These are phyloP conservation scores for Kradibia gibbosae DNA, from an alignment of 1,140 invertebrate species.

Conservation along the genomic window DNA sequence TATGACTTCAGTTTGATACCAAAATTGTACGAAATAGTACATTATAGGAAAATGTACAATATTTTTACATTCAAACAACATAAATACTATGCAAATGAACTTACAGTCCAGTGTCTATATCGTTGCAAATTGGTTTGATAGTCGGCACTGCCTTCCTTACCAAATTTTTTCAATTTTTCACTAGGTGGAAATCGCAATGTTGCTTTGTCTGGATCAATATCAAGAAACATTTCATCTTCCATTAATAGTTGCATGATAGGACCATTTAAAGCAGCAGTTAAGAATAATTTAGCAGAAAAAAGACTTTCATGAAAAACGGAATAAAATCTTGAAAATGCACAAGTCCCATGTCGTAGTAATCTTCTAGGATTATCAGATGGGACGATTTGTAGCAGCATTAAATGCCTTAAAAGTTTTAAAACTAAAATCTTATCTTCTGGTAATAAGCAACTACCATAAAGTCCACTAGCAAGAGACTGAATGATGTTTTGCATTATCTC, in stretches of 20 bases:
- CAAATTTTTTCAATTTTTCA: constrained; percentile 86
- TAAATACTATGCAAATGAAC: neutral
- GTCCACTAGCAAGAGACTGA: constrained; percentile 83
- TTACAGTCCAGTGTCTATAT: constrained; percentile 83
- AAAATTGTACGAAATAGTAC: too few species aligned
- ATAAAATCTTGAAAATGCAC: constrained; percentile 92
- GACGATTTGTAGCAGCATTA: constrained; percentile 88
- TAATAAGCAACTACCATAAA: constrained; percentile 88
- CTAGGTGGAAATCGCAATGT: constrained; percentile 79
- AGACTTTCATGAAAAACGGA: constrained; percentile 92
- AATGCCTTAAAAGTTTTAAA: constrained; percentile 82
- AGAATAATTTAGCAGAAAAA: constrained; percentile 91
- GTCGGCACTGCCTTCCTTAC: constrained; percentile 80
- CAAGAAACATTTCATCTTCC: constrained; percentile 93
- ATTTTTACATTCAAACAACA: neutral
- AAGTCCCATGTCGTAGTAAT: constrained; percentile 87
- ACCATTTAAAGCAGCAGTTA: constrained; percentile 91
- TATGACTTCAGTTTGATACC: too few species aligned
- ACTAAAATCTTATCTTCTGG: constrained; percentile 87
- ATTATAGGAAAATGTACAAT: too few species aligned
- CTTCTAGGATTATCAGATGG: constrained; percentile 87
- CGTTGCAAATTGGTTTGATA: constrained; percentile 82
- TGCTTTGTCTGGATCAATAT: constrained; percentile 93
- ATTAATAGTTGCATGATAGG: constrained; percentile 94
- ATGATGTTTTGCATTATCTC: constrained; percentile 79